Evolutionary conservation across 2,888 invertebrate species (phyloP).

Genomic region (Acronicta alni): DNA sequence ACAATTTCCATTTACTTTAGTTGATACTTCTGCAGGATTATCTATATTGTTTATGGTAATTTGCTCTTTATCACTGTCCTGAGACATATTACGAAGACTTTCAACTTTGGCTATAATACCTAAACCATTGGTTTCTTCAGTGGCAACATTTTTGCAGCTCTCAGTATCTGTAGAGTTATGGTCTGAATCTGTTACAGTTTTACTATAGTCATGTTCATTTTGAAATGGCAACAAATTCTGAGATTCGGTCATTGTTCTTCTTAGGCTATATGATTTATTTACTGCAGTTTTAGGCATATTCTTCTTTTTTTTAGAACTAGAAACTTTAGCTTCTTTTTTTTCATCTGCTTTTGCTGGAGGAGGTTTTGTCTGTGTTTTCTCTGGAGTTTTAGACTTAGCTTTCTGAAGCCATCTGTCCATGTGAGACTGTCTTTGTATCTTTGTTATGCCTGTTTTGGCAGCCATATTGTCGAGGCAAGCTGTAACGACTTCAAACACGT

Average conservation of each 20-base stretch:
- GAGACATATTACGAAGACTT: constrained; percentile 20
- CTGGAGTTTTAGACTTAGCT: constrained; percentile 86
- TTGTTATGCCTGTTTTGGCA: constrained; percentile 84
- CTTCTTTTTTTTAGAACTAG: constrained; percentile 62
- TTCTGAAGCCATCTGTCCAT: constrained; percentile 88
- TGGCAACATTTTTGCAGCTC: constrained; percentile 22
- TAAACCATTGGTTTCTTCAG: constrained; percentile 11
- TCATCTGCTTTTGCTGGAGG: constrained; percentile 52
- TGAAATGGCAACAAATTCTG: constrained; percentile 61
- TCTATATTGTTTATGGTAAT: constrained; percentile 8
- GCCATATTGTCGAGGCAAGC: constrained; percentile 86
- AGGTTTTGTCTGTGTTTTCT: constrained; percentile 72
- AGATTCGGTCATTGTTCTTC: constrained; percentile 69
- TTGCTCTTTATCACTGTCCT: constrained; percentile 12
- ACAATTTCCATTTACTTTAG: constrained; percentile 24
- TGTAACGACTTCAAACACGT: constrained; percentile 84
- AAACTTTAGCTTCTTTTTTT: constrained; percentile 42
- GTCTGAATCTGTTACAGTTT: constrained; percentile 30
- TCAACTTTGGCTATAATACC: constrained; percentile 18
- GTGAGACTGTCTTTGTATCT: constrained; percentile 84
- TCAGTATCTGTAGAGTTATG: constrained; percentile 38
- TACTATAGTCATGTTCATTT: constrained; percentile 72
- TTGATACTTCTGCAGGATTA: not conserved
- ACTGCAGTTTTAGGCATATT: constrained; percentile 46
- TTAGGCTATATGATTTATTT: constrained; percentile 67